Evolutionary conservation across 2,113 vertebrate genomes (phyloP).

Genomic region (Pitta sordida): DNA sequence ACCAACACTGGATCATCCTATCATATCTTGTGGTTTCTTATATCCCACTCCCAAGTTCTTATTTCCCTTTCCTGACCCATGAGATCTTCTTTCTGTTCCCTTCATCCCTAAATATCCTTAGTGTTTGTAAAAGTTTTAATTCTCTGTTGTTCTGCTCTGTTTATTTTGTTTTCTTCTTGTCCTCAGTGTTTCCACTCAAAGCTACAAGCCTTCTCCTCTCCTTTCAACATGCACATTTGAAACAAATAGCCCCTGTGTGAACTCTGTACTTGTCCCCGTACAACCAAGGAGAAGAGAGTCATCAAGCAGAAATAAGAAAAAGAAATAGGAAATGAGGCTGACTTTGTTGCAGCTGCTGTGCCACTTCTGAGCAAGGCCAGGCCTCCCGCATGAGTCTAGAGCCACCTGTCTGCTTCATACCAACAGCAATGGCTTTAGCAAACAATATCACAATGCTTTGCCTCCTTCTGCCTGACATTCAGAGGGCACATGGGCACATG

Average conservation of each 20-base stretch:
- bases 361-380: background rate
- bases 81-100: background rate
- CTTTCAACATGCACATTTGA: background rate
- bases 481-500: background rate
- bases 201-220: background rate
- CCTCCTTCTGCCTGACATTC: background rate
- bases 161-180: background rate
- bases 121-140: constrained; percentile 18
- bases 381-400: background rate
- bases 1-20: background rate
- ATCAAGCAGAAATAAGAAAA: background rate
- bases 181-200: background rate
- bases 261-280: background rate
- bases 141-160: background rate
- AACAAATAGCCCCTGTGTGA: background rate
- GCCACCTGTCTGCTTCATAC: background rate
- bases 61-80: background rate
- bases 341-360: background rate
- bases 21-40: background rate
- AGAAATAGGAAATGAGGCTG: background rate
- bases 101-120: background rate
- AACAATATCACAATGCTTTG: background rate
- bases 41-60: background rate
- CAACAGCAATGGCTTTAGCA: background rate
- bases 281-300: background rate